Conservation (phyloP, 2,113 vertebrate species). For the Micronycteris hirsuta region DNA sequence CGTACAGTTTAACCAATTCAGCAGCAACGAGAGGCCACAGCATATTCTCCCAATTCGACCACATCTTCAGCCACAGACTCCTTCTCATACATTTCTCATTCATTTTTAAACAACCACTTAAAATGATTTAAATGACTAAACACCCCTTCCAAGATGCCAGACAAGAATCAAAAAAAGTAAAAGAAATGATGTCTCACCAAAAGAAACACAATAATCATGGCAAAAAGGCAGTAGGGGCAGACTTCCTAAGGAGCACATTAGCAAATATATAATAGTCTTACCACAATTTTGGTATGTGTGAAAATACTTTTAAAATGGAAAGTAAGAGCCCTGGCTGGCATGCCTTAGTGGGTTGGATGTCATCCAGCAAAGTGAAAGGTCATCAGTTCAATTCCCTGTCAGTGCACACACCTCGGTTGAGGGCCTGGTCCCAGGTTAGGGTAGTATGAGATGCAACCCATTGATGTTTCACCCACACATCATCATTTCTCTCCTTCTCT, state of each 20-base stretch:
- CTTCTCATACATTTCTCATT: not conserved
- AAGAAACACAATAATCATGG: not conserved
- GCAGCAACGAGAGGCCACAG: not conserved
- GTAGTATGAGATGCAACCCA: too few relatives aligned
- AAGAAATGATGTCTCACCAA: not conserved
- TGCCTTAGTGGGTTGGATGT: too few relatives aligned
- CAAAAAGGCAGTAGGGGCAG: not conserved
- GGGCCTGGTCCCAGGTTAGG: too few relatives aligned
- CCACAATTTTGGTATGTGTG: not conserved
- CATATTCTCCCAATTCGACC: not conserved
- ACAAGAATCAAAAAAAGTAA: not conserved
- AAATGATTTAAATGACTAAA: not conserved
- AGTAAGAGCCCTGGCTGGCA: not conserved
- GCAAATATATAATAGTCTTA: not conserved
- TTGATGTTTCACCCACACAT: too few relatives aligned
- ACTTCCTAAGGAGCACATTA: not conserved
- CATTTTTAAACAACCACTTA: not conserved
- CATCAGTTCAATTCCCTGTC: too few relatives aligned
- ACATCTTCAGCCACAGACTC: not conserved
- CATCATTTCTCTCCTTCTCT: too few relatives aligned
- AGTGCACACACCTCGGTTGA: too few relatives aligned
- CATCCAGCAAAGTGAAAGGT: too few relatives aligned
- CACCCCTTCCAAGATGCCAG: not conserved
- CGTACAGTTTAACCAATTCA: not conserved
- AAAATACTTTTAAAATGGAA: not conserved